Evolutionary conservation across 2,888 invertebrate species (phyloP), one percentile per base, ranked within the genome.

Genomic region (Hofmannophila pseudospretella): DNA sequence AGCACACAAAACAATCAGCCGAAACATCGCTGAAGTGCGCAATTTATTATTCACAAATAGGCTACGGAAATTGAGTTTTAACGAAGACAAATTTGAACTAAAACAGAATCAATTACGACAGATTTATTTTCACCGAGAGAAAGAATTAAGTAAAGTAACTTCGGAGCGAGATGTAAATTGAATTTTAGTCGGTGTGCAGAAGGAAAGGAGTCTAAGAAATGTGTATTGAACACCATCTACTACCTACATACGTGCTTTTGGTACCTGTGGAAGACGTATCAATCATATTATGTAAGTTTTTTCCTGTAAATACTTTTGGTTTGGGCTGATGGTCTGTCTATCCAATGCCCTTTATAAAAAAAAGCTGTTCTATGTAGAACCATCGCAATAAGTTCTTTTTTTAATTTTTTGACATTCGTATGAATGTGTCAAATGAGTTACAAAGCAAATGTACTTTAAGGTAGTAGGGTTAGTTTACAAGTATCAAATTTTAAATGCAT

Each of bases 71-170:
- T 84, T 79, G 82, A 73, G 79, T 80, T 84, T 82, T 82, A 82
- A 84, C 81, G 80, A 84, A 82, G 82, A 82, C 81, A 82, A 81
- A 84, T 82, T 41, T 81, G 79, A 79, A 84, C 77, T 79, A 77
- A 80, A 82, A 76, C 80, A 68, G 75, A 84, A 82, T 81, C 82
- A 84, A 82, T 85, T 85, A 82, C 71, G 72, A 70, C 66, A 79
- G 82, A 80, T 80, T 84, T 82, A 80, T 80, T 80, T 78, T 78
- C 73, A 70, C 70, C 63, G 72, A 67, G 70, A 67, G 73, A 79
- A 78, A 78, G 77, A 79, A 76, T 77, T 77, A 80, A 80, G 75
- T 78, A 73, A 80, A 80, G 75, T 78, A 73, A 76, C 72, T 65
- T 71, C 66, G 76, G 71, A 60, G 68, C 69, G 70, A 69, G 76